Base-by-base conservation (phyloP, 2,888 invertebrate genomes). In the Yponomeuta evonymella region DNA sequence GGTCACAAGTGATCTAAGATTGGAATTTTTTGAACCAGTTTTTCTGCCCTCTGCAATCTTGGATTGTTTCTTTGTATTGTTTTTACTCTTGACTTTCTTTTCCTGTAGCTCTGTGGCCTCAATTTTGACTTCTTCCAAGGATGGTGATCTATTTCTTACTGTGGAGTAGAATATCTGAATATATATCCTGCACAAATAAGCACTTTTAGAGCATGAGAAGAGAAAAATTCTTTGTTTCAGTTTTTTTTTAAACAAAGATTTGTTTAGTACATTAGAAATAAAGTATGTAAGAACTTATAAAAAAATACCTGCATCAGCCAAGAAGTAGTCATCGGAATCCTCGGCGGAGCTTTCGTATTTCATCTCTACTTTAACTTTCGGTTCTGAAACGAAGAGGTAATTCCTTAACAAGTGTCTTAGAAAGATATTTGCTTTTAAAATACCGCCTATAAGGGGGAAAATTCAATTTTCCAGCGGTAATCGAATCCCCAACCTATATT, bases 311-410 rank as follows among this genome's bases (percentile, higher is more conserved):
- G 85, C 75, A 72, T 85, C 84, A 48, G 82, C 79, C 0, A 86
- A 51, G 72, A 81, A 83, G 70, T 83, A 83, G 65, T 86, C 82
- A 67, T 86, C 85, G 0, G 86, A 87, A 2, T 88, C 88, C n/a
- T 84, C 80, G 0, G 74, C 80, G 11, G 79, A 83, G 70, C 81
- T 81, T 2, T 75, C 77, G 0, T 70, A 65, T 43, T 79, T 79
- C 0, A 80, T 81, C 62, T 89, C 88, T 11, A 78, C 0, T 71
- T 89, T 89, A 30, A 88, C 65, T 29, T 29, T 65, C 30, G 12
- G 15, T 12, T 58, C 51, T 58, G 51, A 43, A 43, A 43, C 8
- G 43, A 43, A 6, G 1, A 58, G 12, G 15, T 15, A 58, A 58
- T 4, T 10, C 15, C 12, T 12, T 15, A 15, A 15, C 5, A 2